Base-by-base conservation (phyloP, 1,140 invertebrate genomes). In the Drosophila tsacasi region DNA sequence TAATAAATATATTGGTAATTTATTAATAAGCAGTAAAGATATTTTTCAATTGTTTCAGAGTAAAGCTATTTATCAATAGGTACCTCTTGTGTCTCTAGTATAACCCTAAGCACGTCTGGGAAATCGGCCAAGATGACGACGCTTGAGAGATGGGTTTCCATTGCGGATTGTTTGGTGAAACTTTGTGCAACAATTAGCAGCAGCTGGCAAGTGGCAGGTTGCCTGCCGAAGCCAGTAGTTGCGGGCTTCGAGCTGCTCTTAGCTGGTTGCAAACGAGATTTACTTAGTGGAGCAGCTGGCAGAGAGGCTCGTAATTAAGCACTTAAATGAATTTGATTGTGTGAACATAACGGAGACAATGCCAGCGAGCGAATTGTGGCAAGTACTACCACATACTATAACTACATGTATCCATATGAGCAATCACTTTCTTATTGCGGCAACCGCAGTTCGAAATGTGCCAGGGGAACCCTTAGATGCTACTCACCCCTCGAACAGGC, bases 281-380 rank as follows among this genome's bases (percentile, higher is more conserved):
- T 89, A 89, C 78, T 81, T 84, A 90, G 84, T 87, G 81, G 85
- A 89, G 85, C 85, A 90, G 59, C 81, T 39, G 54, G 44, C 67
- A 57, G 75, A 62, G 77, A 67, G 65, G 76, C 50, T 68, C 71
- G 82, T 91, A 91, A 91, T 92, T 80, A 92, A 86, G 89, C 85
- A 90, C 81, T 92, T 91, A 91, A 91, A 91, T 91, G 79, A 90
- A 91, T 90, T 86, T 92, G 89, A 91, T 91, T 92, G 90, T 91
- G 89, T 81, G 89, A 91, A 92, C 71, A 52, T 30, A 55, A 21
- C 12, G 40, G 42, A 44, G 63, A 68, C 79, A 85, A 89, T 74
- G 68, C 21, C 49, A 32, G 23, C n/a, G 17, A 32, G 27, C 12
- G 25, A 32, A 25, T 66, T 55, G 32, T 21, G 52, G 50, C 19